These are phyloP conservation scores for Sisor rabdophorus DNA, from an alignment of 2,113 vertebrate species.

Conservation along the genomic window DNA sequence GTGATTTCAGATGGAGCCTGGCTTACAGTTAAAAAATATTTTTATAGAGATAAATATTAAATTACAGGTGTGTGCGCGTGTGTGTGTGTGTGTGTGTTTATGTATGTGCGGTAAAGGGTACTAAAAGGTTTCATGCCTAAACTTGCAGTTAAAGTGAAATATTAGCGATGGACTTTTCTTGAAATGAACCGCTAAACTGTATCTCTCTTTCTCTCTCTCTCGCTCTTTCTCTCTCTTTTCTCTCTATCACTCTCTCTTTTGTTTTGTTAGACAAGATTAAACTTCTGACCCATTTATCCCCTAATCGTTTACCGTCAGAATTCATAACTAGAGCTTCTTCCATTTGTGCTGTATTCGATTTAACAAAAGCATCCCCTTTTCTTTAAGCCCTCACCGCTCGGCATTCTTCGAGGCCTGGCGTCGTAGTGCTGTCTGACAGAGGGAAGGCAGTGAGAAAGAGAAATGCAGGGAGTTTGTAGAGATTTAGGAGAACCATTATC, in stretches of 20 bases:
- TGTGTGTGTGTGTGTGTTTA: neutral
- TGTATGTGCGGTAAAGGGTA: neutral
- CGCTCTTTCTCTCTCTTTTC: no score
- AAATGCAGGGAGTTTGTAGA: slow-evolving; percentile 24
- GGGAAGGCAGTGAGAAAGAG: slow-evolving; percentile 23
- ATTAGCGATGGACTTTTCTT: slow-evolving; percentile 60
- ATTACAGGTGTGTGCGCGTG: neutral
- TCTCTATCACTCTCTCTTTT: no score
- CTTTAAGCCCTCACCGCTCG: slow-evolving; percentile 27
- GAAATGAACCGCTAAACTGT: slow-evolving; percentile 51
- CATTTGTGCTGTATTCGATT: neutral
- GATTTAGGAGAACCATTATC: slow-evolving; percentile 55
- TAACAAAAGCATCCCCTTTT: neutral
- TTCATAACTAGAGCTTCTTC: neutral
- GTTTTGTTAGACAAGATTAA: neutral
- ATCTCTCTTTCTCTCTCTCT: neutral
- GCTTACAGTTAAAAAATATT: neutral
- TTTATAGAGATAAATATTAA: neutral
- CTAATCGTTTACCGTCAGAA: neutral
- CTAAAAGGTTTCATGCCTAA: slow-evolving; percentile 59
- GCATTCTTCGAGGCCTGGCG: slow-evolving; percentile 68
- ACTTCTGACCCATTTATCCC: neutral
- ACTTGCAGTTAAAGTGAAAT: slow-evolving; percentile 57
- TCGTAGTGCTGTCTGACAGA: slow-evolving; percentile 53
- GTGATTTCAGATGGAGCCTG: no score